phyloP scores from a whole-genome alignment of 1,140 invertebrate species.

The Cotesia vestalis region DNA sequence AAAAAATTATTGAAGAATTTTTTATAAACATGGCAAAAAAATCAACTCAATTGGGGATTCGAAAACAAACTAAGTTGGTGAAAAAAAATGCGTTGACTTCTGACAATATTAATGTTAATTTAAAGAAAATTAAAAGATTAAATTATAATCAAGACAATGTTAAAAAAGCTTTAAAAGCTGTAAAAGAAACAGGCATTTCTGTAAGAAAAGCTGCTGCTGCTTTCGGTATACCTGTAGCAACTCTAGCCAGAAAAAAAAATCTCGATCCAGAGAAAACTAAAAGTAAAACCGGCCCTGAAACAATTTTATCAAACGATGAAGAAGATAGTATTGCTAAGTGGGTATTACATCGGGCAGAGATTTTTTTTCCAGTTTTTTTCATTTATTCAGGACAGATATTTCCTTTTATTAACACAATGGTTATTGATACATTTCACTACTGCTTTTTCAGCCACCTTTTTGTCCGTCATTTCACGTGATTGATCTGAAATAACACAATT shows the following conservation, averaged over 20 bases:
- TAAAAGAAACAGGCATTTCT: background rate
- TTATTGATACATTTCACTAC: background rate
- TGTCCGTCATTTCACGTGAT: background rate
- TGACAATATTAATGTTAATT: background rate
- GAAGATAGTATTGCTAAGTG: conserved; percentile 6
- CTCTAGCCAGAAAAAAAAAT: background rate
- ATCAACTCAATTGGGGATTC: too few relatives aligned
- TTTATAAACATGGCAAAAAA: too few relatives aligned
- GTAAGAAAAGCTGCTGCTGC: background rate
- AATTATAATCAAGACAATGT: conserved; percentile 28
- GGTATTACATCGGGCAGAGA: background rate
- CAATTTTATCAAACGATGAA: background rate
- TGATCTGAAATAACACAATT: background rate
- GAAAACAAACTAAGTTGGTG: too few relatives aligned
- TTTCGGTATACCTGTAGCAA: background rate
- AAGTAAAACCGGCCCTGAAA: background rate
- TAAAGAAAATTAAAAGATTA: background rate
- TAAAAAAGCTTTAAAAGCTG: conserved; percentile 1
- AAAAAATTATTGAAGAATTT: too few relatives aligned
- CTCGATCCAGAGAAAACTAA: background rate
- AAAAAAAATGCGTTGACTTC: too few relatives aligned
- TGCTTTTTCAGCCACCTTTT: background rate
- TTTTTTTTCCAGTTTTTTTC: background rate
- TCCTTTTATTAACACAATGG: background rate
- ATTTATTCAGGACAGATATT: background rate